A percentile compares a stretch with the other conserved stretches of the same genome.
Conservation (phyloP, 2,113 vertebrate species). For the Oreochromis niloticus region DNA sequence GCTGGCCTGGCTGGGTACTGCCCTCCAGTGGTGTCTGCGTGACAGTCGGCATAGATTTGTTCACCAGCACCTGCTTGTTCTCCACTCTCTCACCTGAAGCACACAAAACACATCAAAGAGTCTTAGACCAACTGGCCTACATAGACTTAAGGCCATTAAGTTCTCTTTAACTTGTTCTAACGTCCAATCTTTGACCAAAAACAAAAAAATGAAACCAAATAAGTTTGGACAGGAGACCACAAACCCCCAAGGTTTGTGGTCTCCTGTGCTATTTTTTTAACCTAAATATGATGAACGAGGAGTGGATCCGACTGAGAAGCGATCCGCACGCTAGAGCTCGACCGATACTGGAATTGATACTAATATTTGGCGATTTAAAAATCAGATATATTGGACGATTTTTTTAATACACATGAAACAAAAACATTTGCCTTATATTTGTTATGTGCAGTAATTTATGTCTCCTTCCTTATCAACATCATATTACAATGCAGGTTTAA, state of each 20-base stretch:
- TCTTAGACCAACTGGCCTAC: neutral
- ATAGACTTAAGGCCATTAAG: neutral
- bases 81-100: conserved; percentile 90
- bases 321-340: neutral
- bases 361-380: neutral
- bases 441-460: neutral
- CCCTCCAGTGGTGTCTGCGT: conserved; percentile 97
- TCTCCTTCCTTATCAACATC: neutral
- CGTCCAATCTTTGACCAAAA: neutral
- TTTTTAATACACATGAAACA: neutral
- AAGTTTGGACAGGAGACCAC: neutral
- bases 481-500: accelerated
- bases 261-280: neutral
- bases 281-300: accelerated
- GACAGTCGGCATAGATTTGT: conserved; percentile 98
- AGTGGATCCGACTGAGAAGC: neutral
- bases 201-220: neutral
- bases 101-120: neutral
- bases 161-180: neutral
- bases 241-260: neutral
- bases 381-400: neutral
- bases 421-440: neutral
- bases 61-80: conserved; percentile 96
- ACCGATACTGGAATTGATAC: accelerated
- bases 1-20: conserved; percentile 85